Percentiles rank a stretch among this genome's conserved stretches.
phyloP scores from a whole-genome alignment of 2,113 vertebrate genomes.

The Dolichotis patagonum region DNA sequence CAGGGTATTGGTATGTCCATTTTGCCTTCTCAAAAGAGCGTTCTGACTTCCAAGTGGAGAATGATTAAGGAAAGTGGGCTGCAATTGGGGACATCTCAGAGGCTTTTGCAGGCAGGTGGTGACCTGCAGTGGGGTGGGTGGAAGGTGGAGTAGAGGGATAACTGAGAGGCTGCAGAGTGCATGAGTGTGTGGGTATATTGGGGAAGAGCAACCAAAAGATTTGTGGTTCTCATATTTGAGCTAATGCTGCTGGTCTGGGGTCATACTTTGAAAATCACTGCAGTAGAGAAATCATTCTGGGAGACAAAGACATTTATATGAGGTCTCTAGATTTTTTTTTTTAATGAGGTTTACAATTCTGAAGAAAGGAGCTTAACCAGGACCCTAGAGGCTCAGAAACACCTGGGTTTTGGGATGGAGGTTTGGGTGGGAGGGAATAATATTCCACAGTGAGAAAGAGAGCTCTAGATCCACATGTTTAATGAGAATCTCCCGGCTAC shows the following conservation, averaged over 20 bases:
- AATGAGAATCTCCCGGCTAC: background rate
- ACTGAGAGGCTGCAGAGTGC: background rate
- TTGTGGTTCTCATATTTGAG: fast-evolving
- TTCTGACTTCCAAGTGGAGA: background rate
- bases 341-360: background rate
- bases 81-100: background rate
- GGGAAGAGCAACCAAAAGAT: background rate
- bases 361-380: background rate
- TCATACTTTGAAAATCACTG: background rate
- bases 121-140: background rate
- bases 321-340: background rate
- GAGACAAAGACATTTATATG: background rate
- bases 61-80: background rate
- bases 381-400: background rate
- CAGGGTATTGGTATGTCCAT: background rate
- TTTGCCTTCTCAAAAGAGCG: background rate
- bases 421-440: fast-evolving
- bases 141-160: background rate
- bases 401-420: background rate
- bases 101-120: background rate
- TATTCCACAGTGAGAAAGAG: background rate
- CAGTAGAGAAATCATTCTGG: background rate
- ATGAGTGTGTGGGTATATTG: background rate
- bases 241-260: background rate
- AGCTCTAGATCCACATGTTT: background rate